Evolutionary conservation across 2,888 invertebrate genomes (phyloP), one percentile per base, ranked within the genome.

Genomic region (Campopleginae sp.): DNA sequence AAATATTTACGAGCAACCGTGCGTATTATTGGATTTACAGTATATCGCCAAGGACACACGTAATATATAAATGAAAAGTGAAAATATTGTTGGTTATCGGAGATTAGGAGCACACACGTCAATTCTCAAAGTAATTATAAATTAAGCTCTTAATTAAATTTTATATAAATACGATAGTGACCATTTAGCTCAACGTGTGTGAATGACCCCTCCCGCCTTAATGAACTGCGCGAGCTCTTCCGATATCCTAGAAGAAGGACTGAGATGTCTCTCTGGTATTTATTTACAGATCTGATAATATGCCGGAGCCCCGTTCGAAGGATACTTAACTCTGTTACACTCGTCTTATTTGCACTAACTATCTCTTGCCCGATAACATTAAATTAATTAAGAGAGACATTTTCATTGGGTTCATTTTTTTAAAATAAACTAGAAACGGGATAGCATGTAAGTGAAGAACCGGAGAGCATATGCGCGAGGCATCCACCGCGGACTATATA

Each of bases 371-470:
- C 65, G 74, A 80, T 78, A 78, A 54, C 80, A 33, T 74, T 66
- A 80, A 54, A 74, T 74, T 72, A 80, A 80, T 80, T 72, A 54
- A 65, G 61, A 54, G 79, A 68, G 46, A 71, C 70, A 74, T 72
- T 63, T 80, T 74, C 66, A 65, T 74, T 42, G 48, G 42, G 19
- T n/a, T n/a, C n/a, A 74, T 74, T 74, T 48, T 72, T 48, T 72
- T 48, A 33, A 33, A 51, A 44, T 54, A 14, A 66, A 65, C 65
- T 51, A 46, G 74, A 80, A 74, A 74, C 44, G 72, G 61, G 51
- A 80, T 80, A 72, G 65, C 17, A 48, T 65, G 80, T 72, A 80
- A 80, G n/a, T 54, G 72, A 72, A 80, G 63, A 72, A 71, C 65
- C 65, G 19, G 63, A 48, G 51, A 65, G 54, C 6, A 33, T 44